Conservation (phyloP, 2,113 vertebrate species). For the Phrynocephalus versicolor region DNA sequence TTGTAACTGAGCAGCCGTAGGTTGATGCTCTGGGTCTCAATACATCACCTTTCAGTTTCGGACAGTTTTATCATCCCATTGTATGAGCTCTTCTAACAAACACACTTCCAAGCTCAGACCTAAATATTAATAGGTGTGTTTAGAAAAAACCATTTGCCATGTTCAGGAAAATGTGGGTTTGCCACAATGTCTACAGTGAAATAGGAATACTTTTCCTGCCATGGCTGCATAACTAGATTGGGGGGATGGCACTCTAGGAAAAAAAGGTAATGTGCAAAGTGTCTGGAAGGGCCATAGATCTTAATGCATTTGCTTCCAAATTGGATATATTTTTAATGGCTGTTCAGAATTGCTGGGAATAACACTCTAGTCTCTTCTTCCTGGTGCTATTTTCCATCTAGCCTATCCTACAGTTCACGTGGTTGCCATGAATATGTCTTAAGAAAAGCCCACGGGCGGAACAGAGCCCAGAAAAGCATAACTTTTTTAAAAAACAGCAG, state of each 20-base stretch:
- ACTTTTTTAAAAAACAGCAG: no score
- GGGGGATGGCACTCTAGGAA: background rate
- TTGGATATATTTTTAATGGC: no score
- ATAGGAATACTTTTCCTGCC: background rate
- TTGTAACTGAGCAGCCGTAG: background rate
- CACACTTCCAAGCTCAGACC: background rate
- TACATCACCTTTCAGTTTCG: background rate
- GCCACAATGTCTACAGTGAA: background rate
- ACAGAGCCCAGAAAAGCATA: no score
- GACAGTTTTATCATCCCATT: background rate
- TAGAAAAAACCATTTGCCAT: background rate
- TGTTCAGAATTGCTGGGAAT: background rate
- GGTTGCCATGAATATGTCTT: background rate
- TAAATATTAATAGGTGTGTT: background rate
- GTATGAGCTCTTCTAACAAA: background rate
- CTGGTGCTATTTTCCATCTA: background rate
- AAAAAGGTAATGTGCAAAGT: background rate
- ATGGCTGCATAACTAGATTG: background rate
- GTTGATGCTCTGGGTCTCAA: background rate
- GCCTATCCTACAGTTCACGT: no score
- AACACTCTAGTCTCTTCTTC: background rate
- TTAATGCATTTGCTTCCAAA: background rate
- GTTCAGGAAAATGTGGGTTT: background rate
- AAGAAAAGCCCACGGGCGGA: no score
- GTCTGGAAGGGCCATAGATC: background rate